Percentiles rank a stretch among this genome's conserved stretches.
Evolutionary conservation across 2,888 invertebrate species (phyloP).

Genomic region (Troides aeacus): DNA sequence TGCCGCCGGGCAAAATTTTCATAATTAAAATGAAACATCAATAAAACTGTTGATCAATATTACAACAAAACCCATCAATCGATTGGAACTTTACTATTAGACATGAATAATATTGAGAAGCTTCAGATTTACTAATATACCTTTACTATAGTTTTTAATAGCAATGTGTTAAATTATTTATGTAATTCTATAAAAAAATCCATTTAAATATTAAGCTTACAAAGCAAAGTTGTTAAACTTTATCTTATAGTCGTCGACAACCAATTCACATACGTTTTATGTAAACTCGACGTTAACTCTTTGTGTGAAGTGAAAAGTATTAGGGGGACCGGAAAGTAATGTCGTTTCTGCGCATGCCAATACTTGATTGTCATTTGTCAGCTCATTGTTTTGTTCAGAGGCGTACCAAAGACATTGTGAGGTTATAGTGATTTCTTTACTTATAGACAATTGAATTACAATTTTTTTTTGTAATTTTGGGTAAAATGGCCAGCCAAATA

Average conservation of each 20-base stretch:
- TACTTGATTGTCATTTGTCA: no score
- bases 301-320: constrained; percentile 1
- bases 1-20: constrained; percentile 19
- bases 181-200: not conserved
- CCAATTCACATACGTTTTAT: constrained; percentile 5
- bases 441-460: no score
- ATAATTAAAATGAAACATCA: constrained; percentile 17
- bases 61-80: constrained; percentile 6
- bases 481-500: no score
- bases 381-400: no score
- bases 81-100: not conserved
- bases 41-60: constrained; percentile 11
- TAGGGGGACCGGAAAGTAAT: no score
- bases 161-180: not conserved
- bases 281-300: constrained; percentile 1
- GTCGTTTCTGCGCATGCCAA: no score
- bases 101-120: no score
- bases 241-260: not conserved
- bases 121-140: not conserved
- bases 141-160: not conserved
- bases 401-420: no score
- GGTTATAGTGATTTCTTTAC: no score
- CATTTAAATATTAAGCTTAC: not conserved
- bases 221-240: not conserved
- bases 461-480: no score